Evolutionary conservation across 2,888 invertebrate genomes (phyloP).

Genomic region (Calephelis perditalis): DNA sequence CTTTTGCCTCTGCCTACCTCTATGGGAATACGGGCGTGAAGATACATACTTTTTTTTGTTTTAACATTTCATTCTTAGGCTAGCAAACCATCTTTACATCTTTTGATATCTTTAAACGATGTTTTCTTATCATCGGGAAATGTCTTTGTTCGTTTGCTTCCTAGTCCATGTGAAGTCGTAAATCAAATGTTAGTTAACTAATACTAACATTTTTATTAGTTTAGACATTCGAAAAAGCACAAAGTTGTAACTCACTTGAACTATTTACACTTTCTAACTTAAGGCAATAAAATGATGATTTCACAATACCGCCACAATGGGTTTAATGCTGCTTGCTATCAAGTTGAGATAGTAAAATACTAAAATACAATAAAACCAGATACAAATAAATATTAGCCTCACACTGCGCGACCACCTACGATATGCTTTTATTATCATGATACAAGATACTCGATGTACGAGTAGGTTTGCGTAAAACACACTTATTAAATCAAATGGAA

Average conservation of each 20-base stretch:
- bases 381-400: conserved; percentile 54
- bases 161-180: too few species aligned
- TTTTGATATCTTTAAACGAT: too few species aligned
- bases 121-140: too few species aligned
- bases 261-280: conserved; percentile 16
- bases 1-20: too few species aligned
- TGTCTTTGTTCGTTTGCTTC: too few species aligned
- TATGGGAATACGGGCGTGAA: too few species aligned
- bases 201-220: not conserved
- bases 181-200: too few species aligned
- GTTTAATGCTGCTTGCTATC: conserved; percentile 28
- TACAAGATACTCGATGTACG: conserved; percentile 30
- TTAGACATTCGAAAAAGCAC: not conserved
- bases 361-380: conserved; percentile 57
- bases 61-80: too few species aligned
- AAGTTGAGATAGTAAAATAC: conserved; percentile 56
- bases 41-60: too few species aligned
- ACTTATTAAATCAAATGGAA: not conserved
- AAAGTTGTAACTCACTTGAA: conserved; percentile 7
- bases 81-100: too few species aligned
- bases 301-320: conserved; percentile 38
- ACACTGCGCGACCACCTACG: conserved; percentile 61
- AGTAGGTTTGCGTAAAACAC: not conserved
- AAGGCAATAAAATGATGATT: conserved; percentile 16
- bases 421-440: conserved; percentile 52